Conservation (phyloP, 2,113 vertebrate genomes). For the Panthera tigris region DNA sequence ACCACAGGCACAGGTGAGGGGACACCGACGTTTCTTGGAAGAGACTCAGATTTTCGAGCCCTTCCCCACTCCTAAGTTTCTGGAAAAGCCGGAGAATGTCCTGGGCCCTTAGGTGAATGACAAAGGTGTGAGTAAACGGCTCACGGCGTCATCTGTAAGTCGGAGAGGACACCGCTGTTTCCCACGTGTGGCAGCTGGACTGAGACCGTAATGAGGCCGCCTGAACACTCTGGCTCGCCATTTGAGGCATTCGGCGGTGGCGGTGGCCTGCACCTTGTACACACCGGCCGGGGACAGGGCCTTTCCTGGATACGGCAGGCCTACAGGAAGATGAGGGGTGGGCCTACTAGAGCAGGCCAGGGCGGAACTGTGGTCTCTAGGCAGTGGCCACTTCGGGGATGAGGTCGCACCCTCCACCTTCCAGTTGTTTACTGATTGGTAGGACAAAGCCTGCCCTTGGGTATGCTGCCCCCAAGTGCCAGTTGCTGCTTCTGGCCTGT, state of each 20-base stretch:
- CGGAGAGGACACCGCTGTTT: not conserved
- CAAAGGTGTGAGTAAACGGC: not conserved
- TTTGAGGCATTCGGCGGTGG: fast-evolving
- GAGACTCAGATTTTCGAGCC: not conserved
- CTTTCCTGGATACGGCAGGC: not conserved
- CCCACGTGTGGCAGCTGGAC: not conserved
- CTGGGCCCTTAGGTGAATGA: not conserved
- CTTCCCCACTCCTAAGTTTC: not conserved
- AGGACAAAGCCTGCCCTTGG: not conserved
- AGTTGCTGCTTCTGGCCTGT: not conserved
- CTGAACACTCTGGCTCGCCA: not conserved
- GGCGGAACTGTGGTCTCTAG: not conserved
- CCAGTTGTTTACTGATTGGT: not conserved
- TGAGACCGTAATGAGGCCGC: not conserved
- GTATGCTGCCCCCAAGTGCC: slow-evolving; percentile 12
- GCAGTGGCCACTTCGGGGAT: not conserved
- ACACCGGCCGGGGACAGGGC: not conserved
- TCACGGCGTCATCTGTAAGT: not conserved
- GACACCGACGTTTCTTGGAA: fast-evolving
- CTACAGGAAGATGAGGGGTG: not conserved
- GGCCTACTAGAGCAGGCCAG: not conserved
- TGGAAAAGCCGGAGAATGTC: not conserved
- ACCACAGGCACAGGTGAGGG: not conserved
- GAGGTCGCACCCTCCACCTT: not conserved
- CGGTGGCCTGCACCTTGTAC: too few species aligned